phyloP scores from a whole-genome alignment of 1,140 invertebrate genomes.

The Eupristina koningsbergeri region DNA sequence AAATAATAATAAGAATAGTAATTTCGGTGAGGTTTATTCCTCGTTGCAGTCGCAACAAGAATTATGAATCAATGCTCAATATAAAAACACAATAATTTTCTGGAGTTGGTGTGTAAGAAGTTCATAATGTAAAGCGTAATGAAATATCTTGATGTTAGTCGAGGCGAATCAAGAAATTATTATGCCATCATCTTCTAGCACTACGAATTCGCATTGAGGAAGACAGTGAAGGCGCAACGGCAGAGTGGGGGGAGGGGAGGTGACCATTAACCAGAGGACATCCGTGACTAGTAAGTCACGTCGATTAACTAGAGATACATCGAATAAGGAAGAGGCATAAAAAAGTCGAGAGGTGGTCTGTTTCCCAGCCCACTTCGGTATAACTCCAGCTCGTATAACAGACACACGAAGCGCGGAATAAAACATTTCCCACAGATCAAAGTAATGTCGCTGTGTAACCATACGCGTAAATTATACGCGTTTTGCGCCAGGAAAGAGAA shows the following conservation, averaged over 20 bases:
- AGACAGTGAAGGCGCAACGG: conserved; percentile 1
- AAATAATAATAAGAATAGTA: too few relatives aligned
- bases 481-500: conserved; percentile 57
- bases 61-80: not conserved
- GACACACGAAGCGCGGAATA: conserved; percentile 42
- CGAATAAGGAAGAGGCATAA: not conserved
- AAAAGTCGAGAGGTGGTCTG: conserved; percentile 34
- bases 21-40: too few relatives aligned
- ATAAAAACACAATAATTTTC: not conserved
- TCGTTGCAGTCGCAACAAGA: too few relatives aligned
- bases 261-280: not conserved
- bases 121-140: not conserved
- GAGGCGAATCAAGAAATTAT: not conserved
- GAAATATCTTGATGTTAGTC: conserved; percentile 2
- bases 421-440: conserved; percentile 64
- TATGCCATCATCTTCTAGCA: not conserved
- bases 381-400: not conserved
- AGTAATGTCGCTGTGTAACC: conserved; percentile 41
- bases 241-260: too few relatives aligned
- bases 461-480: conserved; percentile 51
- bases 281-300: conserved; percentile 39
- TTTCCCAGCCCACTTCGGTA: conserved; percentile 55
- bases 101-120: not conserved
- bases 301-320: conserved; percentile 52
- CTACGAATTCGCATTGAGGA: not conserved